Evolutionary conservation across 2,888 invertebrate genomes (phyloP).

Genomic region (Pilophorus perplexus): DNA sequence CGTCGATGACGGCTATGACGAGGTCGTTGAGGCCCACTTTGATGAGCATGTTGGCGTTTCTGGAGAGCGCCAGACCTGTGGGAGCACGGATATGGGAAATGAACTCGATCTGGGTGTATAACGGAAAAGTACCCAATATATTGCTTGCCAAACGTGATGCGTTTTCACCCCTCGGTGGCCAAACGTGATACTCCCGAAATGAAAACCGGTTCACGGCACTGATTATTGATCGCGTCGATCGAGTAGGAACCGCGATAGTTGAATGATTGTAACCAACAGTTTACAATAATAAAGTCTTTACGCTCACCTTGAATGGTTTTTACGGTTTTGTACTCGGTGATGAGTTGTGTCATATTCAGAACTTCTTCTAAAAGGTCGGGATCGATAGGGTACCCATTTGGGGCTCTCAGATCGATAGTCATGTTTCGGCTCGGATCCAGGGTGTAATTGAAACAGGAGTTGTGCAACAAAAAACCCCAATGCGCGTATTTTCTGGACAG

Average conservation of each 20-base stretch:
- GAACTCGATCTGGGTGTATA: no score
- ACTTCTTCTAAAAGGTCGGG: background rate
- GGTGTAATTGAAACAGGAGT: background rate
- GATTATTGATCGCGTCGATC: no score
- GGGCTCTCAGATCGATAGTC: slow-evolving; percentile 17
- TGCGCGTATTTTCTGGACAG: slow-evolving; percentile 1
- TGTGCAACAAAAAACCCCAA: slow-evolving; percentile 24
- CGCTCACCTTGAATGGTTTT: background rate
- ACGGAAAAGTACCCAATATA: no score
- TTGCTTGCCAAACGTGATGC: no score
- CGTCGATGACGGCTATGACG: slow-evolving; percentile 5
- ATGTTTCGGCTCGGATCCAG: background rate
- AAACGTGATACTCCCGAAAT: no score
- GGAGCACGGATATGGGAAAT: no score
- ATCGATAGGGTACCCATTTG: background rate
- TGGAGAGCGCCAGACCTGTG: background rate
- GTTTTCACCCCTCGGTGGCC: no score
- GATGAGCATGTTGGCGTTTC: slow-evolving; percentile 15
- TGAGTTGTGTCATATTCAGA: background rate
- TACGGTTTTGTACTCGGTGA: slow-evolving; percentile 5
- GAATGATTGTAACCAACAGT: no score
- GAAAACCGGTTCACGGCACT: no score
- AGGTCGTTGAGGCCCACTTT: background rate
- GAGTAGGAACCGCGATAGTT: no score
- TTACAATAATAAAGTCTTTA: no score